Evolutionary conservation across 1,140 invertebrate species (phyloP).

Genomic region (Littorina saxatilis): DNA sequence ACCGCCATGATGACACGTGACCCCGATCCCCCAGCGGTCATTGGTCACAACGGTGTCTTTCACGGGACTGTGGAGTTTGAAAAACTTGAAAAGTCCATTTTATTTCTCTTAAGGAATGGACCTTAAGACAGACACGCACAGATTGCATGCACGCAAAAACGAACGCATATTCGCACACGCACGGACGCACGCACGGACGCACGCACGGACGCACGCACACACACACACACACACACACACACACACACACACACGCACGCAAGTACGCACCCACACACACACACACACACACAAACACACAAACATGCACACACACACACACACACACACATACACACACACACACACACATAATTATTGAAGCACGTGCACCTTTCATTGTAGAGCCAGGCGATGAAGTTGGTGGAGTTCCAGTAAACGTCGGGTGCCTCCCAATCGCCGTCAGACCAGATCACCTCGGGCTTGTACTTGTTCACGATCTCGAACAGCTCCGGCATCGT

Average conservation of each 20-base stretch:
- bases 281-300: not conserved
- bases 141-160: not conserved
- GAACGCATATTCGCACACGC: not conserved
- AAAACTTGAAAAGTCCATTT: no score
- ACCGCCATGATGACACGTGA: conserved; percentile 90
- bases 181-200: not conserved
- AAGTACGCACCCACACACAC: not conserved
- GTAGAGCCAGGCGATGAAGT: conserved; percentile 92
- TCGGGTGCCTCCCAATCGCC: conserved; percentile 78
- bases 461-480: conserved; percentile 85
- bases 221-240: conserved; percentile 1
- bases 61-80: conserved; percentile 92
- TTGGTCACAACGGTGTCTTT: conserved; percentile 92
- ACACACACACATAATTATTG: not conserved
- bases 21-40: conserved; percentile 89
- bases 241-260: not conserved
- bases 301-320: not conserved
- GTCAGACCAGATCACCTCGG: conserved; percentile 95
- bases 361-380: conserved; percentile 84
- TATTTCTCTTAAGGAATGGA: no score
- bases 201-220: conserved; percentile 9
- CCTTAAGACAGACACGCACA: no score
- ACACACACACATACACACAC: not conserved
- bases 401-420: conserved; percentile 83
- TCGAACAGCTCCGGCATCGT: conserved; percentile 78